Base-by-base conservation (phyloP, 2,113 vertebrate genomes). In the Oncorhynchus nerka region DNA sequence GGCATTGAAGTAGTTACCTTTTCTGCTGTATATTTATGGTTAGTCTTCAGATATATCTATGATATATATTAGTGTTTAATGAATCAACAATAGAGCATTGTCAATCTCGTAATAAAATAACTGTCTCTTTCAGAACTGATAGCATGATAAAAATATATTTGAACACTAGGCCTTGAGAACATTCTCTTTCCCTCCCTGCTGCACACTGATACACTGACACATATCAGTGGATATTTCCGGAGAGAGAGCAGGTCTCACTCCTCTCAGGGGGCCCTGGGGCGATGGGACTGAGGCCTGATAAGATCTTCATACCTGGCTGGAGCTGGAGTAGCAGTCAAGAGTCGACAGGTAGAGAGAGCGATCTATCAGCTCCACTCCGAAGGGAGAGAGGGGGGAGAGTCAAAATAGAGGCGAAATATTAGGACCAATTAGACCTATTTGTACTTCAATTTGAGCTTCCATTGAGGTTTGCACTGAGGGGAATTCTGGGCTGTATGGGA, bases 281-380 rank as follows among this genome's bases (percentile, higher is more conserved):
- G 51, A 80, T 79, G 75, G 69, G 78, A 75, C 75, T 74, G 64
- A 45, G 73, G 75, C 68, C 55, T 80, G 88, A 89, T 89, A 87
- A 85, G 74, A 89, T 89, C 86, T 87, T 89, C 84, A 89, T 84
- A 84, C 83, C 75, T 87, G 81, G 79, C 83, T 89, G 84, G 78
- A 85, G 79, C 77, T 85, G 77, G 76, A 87, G 84, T 70, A 70
- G 79, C 77, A 82, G 79, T 85, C 78, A 85, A 85, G 83, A 84
- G 84, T 64, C 77, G 85, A 83, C 82, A 85, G 73, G 71, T 49
- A 20, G 68, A n/a, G 78, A 82, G 78, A 70, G 84, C 83, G 79
- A 89, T 89, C 83, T 84, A 89, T 87, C 84, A 34, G 45, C 26
- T n/a, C 59, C 16, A 15, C 65, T 28, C n/a, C 24, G 32, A 26